phyloP scores from a whole-genome alignment of 2,797 vertebrate genomes.

The Pantherophis vulpinus region DNA sequence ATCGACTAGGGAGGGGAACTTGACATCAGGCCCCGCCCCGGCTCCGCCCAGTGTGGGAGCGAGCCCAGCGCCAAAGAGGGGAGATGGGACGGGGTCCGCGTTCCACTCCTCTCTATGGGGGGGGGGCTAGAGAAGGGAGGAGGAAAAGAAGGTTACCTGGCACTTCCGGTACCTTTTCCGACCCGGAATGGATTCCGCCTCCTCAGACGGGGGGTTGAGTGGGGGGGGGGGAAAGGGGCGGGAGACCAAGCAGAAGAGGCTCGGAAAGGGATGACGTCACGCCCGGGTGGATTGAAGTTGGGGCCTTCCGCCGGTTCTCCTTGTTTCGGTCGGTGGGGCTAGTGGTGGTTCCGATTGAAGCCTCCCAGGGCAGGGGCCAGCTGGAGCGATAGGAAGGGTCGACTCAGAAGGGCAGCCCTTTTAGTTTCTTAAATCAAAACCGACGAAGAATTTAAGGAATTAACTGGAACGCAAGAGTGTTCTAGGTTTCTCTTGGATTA shows the following conservation, averaged over 20 bases:
- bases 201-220: no score
- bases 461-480: background rate
- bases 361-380: background rate
- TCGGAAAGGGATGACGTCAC: background rate
- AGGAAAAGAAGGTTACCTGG: conserved; percentile 5
- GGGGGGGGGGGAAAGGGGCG: no score
- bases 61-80: background rate
- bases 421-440: background rate
- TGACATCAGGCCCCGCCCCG: background rate
- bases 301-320: no score
- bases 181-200: conserved; percentile 7
- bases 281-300: background rate
- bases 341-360: background rate
- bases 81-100: background rate
- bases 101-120: background rate
- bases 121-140: background rate
- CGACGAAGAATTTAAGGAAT: background rate
- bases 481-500: background rate
- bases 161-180: conserved; percentile 5
- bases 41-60: background rate
- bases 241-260: no score
- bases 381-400: background rate
- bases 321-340: background rate
- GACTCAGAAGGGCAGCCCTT: background rate
- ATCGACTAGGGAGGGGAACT: background rate